phyloP scores from a whole-genome alignment of 2,113 vertebrate genomes.

The Ictalurus punctatus region DNA sequence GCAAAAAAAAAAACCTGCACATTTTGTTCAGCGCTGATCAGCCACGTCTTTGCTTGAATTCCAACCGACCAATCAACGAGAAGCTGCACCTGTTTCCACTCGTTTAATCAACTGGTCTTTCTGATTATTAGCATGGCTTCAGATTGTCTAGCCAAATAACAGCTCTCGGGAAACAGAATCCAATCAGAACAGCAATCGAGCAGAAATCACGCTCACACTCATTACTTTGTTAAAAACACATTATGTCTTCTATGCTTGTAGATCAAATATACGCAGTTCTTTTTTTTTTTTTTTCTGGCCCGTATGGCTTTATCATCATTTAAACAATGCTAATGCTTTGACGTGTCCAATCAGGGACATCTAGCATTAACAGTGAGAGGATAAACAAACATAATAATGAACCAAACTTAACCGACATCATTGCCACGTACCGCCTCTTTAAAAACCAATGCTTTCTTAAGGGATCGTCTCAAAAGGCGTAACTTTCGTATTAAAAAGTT shows the following conservation, averaged over 20 bases:
- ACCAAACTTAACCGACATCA: not conserved
- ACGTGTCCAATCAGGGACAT: not conserved
- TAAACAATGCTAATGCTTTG: not conserved
- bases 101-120: not conserved
- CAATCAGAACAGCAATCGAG: not conserved
- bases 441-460: not conserved
- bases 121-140: not conserved
- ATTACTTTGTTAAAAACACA: not conserved
- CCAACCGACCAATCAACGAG: not conserved
- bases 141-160: not conserved
- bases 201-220: not conserved
- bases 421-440: not conserved
- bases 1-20: not conserved
- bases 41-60: not conserved
- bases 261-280: not conserved
- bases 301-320: not conserved
- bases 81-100: conserved; percentile 6
- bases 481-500: not conserved
- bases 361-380: not conserved
- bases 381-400: not conserved
- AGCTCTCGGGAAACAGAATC: not conserved
- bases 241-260: not conserved
- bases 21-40: not conserved
- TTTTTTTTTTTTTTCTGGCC: not conserved
- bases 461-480: not conserved